A percentile compares a stretch with the other conserved stretches of the same genome.
These are phyloP conservation scores for Sebastes alutus DNA, from an alignment of 2,797 vertebrate genomes.

Conservation along the genomic window DNA sequence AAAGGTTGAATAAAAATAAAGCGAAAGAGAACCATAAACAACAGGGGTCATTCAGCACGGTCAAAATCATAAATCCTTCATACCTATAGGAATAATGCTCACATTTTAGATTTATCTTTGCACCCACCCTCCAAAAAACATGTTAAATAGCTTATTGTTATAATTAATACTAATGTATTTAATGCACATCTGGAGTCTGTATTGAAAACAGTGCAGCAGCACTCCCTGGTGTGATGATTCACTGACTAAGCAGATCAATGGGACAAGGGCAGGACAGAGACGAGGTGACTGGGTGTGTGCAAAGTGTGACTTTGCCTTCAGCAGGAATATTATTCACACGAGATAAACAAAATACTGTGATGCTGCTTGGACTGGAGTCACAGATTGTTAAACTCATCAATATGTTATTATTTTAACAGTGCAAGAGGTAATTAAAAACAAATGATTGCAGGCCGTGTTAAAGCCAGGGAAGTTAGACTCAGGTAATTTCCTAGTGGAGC, in stretches of 20 bases:
- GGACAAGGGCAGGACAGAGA: slow-evolving; percentile 62
- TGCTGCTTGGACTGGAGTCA: not conserved
- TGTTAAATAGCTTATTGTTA: not conserved
- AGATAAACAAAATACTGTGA: slow-evolving; percentile 49
- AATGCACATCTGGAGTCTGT: slow-evolving; percentile 20
- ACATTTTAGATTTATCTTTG: not conserved
- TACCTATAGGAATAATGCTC: not conserved
- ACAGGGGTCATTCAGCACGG: slow-evolving; percentile 29
- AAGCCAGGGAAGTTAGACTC: not conserved
- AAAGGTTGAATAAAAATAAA: too few species aligned
- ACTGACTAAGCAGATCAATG: slow-evolving; percentile 75
- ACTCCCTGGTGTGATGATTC: slow-evolving; percentile 26
- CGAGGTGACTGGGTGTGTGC: slow-evolving; percentile 43
- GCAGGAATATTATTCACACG: slow-evolving; percentile 32
- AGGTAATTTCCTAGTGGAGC: not conserved
- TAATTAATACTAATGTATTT: not conserved
- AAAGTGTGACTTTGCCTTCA: slow-evolving; percentile 62
- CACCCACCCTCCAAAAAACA: not conserved
- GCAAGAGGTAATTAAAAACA: not conserved
- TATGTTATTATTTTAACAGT: not conserved
- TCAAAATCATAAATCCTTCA: slow-evolving; percentile 4
- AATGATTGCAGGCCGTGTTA: not conserved
- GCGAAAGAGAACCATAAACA: not conserved
- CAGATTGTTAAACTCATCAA: not conserved
- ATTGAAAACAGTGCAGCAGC: not conserved